These are phyloP conservation scores for Diachasmimorpha longicaudata DNA, from an alignment of 1,140 invertebrate species.

Conservation along the genomic window DNA sequence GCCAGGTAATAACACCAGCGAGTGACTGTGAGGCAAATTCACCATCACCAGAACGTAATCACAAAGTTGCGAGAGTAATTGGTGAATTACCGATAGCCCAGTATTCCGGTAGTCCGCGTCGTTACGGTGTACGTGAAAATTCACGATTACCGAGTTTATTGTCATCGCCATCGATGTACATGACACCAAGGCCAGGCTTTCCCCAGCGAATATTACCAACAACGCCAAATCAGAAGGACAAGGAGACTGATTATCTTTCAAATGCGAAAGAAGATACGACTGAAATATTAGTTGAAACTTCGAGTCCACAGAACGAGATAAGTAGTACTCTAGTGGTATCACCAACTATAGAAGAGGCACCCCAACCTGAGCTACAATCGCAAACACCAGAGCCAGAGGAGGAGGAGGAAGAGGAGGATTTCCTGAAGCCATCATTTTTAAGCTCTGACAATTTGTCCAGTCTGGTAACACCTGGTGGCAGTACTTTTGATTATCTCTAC, in stretches of 20 bases:
- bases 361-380: background rate
- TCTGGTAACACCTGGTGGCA: conserved; percentile 55
- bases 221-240: conserved; percentile 59
- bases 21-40: conserved; percentile 63
- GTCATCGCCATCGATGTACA: conserved; percentile 71
- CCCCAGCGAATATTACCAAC: conserved; percentile 68
- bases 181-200: conserved; percentile 74
- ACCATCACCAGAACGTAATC: conserved; percentile 60
- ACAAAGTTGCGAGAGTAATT: conserved; percentile 79
- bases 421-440: conserved; percentile 51
- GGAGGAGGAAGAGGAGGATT: conserved; percentile 43
- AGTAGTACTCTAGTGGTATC: conserved; percentile 21
- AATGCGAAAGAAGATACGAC: conserved; percentile 18
- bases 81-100: conserved; percentile 88
- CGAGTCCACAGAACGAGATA: background rate
- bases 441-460: conserved; percentile 54
- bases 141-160: conserved; percentile 67
- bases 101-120: conserved; percentile 88
- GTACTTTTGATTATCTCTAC: conserved; percentile 84
- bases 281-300: conserved; percentile 13
- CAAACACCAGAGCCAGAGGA: conserved; percentile 26
- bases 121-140: conserved; percentile 75
- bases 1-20: conserved; percentile 60
- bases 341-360: conserved; percentile 20
- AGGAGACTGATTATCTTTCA: conserved; percentile 47